These are phyloP conservation scores for Aplodontia rufa DNA, from an alignment of 2,113 vertebrate genomes.

Conservation along the genomic window DNA sequence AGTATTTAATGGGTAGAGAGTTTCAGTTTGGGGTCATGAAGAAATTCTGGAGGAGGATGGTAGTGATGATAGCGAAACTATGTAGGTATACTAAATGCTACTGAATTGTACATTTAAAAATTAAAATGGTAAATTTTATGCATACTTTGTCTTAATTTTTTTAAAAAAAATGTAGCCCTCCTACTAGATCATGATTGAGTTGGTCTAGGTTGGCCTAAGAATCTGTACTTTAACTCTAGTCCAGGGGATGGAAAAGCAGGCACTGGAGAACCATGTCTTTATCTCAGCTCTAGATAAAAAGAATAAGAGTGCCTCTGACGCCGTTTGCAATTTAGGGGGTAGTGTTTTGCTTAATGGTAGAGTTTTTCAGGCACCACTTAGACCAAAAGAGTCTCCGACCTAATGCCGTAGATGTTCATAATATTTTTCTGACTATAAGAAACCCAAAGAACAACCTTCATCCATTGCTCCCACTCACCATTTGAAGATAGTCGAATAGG, in stretches of 20 bases:
- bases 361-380: not conserved
- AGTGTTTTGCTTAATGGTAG: not conserved
- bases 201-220: not conserved
- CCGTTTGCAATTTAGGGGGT: not conserved
- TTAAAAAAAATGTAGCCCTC: too few relatives aligned
- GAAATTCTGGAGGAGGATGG: not conserved
- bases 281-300: not conserved
- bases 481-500: not conserved
- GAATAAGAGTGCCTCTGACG: not conserved
- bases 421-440: not conserved
- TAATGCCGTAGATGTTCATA: not conserved
- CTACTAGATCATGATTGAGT: not conserved
- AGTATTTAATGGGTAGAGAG: not conserved
- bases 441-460: not conserved
- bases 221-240: not conserved
- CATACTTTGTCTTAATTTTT: not conserved
- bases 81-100: not conserved
- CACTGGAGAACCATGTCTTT: not conserved
- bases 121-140: not conserved
- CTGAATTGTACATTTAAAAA: not conserved
- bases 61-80: not conserved
- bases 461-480: not conserved
- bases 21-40: not conserved
- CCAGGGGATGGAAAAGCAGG: not conserved
- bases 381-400: not conserved